Evolutionary conservation across 1,140 invertebrate species (phyloP).

Genomic region (Brachionus plicatilis): DNA sequence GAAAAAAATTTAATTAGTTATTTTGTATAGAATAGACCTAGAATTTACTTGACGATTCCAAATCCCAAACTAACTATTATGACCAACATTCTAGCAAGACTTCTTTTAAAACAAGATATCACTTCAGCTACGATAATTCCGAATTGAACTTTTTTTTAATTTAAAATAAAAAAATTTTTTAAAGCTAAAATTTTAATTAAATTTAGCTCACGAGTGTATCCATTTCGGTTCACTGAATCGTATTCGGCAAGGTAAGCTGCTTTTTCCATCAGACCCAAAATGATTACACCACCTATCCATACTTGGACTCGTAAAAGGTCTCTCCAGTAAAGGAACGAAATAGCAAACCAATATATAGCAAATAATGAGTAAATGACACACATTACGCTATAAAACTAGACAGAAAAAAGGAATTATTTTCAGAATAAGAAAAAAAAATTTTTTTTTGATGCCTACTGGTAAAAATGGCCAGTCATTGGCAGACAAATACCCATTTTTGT

Average conservation of each 20-base stretch:
- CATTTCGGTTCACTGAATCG: conserved; percentile 70
- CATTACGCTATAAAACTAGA: conserved; percentile 81
- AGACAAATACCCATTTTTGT: conserved; percentile 66
- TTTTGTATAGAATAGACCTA: too few relatives aligned
- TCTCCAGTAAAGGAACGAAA: conserved; percentile 78
- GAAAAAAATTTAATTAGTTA: conserved; percentile 42
- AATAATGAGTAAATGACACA: conserved; percentile 75
- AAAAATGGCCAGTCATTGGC: conserved; percentile 69
- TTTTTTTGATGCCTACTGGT: conserved; percentile 56
- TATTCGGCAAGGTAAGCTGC: conserved; percentile 85
- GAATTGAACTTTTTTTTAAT: conserved; percentile 58
- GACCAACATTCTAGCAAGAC: conserved; percentile 81
- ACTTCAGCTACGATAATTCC: conserved; percentile 73
- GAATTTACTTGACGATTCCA: conserved; percentile 81
- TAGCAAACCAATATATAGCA: conserved; percentile 73
- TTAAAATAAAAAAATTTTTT: background rate
- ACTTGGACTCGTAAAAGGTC: conserved; percentile 87
- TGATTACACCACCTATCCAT: conserved; percentile 83
- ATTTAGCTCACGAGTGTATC: conserved; percentile 57
- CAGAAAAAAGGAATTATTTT: background rate
- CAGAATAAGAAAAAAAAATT: background rate
- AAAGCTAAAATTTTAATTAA: background rate
- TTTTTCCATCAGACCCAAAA: conserved; percentile 67
- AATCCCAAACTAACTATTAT: conserved; percentile 88
- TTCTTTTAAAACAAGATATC: conserved; percentile 78